These are phyloP conservation scores for Antigone vipio DNA, from an alignment of 2,113 vertebrate species.

Conservation along the genomic window DNA sequence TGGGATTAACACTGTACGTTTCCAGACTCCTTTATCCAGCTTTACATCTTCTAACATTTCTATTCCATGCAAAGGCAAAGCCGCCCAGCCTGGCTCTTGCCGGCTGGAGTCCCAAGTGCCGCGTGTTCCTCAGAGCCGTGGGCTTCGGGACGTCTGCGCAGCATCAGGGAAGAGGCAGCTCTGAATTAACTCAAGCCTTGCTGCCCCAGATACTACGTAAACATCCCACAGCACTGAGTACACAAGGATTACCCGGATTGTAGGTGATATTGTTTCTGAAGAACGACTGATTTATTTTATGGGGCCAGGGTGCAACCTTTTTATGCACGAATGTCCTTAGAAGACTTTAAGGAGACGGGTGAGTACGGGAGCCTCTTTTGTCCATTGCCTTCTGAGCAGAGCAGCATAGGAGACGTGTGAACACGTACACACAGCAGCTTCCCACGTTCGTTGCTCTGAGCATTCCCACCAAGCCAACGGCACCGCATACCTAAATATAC, in stretches of 20 bases:
- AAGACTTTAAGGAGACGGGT: neutral
- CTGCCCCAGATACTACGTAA: neutral
- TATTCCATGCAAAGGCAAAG: neutral
- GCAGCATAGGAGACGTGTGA: neutral
- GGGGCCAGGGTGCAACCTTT: neutral
- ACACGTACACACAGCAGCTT: neutral
- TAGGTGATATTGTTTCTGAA: neutral
- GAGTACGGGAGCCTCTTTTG: neutral
- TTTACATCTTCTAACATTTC: neutral
- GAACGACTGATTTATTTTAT: neutral
- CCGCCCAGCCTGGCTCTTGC: neutral
- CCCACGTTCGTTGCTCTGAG: neutral
- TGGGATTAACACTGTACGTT: neutral
- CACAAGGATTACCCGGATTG: neutral
- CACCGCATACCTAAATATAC: neutral
- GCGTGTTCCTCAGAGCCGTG: neutral
- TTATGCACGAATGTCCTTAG: neutral
- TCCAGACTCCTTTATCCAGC: neutral
- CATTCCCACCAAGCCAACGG: neutral
- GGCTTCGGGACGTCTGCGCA: fast-evolving
- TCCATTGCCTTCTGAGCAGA: neutral
- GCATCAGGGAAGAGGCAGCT: neutral
- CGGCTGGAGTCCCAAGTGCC: neutral
- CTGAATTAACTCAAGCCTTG: neutral
- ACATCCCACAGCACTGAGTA: neutral